phyloP scores from a whole-genome alignment of 2,888 invertebrate genomes.

The Andrena dorsata region DNA sequence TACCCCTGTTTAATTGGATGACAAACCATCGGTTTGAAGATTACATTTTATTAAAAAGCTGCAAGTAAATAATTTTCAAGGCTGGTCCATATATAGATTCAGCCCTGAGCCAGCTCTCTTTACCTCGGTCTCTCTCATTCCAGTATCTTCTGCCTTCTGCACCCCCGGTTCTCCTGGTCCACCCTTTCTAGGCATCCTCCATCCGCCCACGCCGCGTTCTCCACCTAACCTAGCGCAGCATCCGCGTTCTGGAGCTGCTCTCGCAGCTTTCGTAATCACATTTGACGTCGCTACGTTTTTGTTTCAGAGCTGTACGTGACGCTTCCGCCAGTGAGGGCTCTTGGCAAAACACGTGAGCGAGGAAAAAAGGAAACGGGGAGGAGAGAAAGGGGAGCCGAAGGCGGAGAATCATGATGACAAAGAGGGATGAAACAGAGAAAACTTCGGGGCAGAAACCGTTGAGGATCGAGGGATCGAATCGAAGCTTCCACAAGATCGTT shows the following conservation, averaged over 20 bases:
- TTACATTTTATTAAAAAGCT: neutral
- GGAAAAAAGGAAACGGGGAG: slow-evolving; percentile 64
- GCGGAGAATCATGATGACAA: slow-evolving; percentile 39
- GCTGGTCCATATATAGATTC: slow-evolving; percentile 36
- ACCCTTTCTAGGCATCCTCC: slow-evolving; percentile 50
- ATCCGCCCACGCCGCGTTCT: slow-evolving; percentile 46
- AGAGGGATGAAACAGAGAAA: slow-evolving; percentile 10
- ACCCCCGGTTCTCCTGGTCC: slow-evolving; percentile 33
- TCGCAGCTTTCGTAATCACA: slow-evolving; percentile 84
- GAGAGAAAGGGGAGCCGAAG: slow-evolving; percentile 36
- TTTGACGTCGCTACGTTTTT: slow-evolving; percentile 85
- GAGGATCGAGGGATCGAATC: slow-evolving; percentile 67
- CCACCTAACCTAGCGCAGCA: slow-evolving; percentile 81
- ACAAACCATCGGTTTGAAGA: neutral
- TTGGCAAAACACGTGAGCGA: slow-evolving; percentile 77
- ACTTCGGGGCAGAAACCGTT: neutral
- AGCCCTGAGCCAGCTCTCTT: slow-evolving; percentile 44
- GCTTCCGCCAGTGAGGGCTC: slow-evolving; percentile 82
- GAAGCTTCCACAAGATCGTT: slow-evolving; percentile 22
- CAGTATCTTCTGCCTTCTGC: slow-evolving; percentile 36
- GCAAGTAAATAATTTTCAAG: slow-evolving; percentile 16
- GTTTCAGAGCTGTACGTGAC: slow-evolving; percentile 85
- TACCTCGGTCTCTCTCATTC: slow-evolving; percentile 47
- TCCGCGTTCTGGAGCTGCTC: slow-evolving; percentile 84
- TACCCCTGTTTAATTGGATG: neutral